Percentiles rank a stretch among this genome's conserved stretches.
Evolutionary conservation across 2,113 vertebrate genomes (phyloP).

Genomic region (Odontophorus gujanensis): DNA sequence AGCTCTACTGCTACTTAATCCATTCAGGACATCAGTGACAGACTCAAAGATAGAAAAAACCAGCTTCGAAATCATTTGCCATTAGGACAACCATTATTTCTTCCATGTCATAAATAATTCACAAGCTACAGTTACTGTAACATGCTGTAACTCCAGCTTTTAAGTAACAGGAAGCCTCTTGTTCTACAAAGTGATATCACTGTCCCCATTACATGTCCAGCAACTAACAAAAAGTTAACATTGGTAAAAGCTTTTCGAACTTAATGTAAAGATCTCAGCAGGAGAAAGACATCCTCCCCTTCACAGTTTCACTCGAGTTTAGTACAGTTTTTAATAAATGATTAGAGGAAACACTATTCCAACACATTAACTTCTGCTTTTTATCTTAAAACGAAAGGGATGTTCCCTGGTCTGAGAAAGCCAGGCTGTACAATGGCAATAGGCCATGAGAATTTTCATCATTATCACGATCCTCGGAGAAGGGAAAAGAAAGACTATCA

Average conservation of each 20-base stretch:
- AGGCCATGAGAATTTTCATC: constrained; percentile 5
- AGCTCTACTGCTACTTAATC: neutral
- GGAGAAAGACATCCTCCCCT: constrained; percentile 29
- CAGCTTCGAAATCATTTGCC: neutral
- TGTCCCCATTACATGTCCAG: constrained; percentile 3
- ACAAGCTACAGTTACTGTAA: constrained; percentile 6
- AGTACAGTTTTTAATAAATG: neutral
- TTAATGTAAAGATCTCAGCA: constrained; percentile 15
- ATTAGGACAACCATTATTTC: constrained; percentile 33
- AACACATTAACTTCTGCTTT: neutral
- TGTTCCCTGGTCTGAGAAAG: neutral
- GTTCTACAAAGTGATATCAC: constrained; percentile 41
- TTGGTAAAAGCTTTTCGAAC: constrained; percentile 54
- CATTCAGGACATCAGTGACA: neutral
- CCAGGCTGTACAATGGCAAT: neutral
- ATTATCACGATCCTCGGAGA: neutral
- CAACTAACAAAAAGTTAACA: constrained; percentile 49
- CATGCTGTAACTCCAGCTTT: constrained; percentile 2
- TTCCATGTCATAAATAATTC: constrained; percentile 36
- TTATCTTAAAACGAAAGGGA: neutral
- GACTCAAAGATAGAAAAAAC: neutral
- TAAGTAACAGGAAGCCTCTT: constrained; percentile 15
- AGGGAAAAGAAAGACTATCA: neutral
- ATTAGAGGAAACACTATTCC: neutral
- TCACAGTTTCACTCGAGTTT: neutral